Conservation (phyloP, 64 coral and sea anemone species). For the Stichodactyla mertensii region DNA sequence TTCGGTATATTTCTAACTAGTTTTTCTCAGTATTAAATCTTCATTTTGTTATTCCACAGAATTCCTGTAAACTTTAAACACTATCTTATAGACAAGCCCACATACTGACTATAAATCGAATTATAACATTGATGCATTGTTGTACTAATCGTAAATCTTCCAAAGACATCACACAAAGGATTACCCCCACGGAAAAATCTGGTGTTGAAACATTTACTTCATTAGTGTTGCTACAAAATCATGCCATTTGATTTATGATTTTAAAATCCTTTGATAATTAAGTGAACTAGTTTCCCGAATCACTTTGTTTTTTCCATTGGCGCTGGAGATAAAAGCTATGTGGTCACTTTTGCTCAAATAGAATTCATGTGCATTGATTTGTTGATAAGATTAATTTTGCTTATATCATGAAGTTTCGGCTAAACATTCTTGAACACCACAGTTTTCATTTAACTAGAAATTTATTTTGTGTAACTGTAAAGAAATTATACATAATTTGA, state of each 20-base stretch:
- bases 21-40: neutral
- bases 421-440: neutral
- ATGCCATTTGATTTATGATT: neutral
- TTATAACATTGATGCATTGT: neutral
- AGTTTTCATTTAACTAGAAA: neutral
- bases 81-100: neutral
- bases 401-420: neutral
- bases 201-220: neutral
- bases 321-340: neutral
- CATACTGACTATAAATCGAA: conserved; percentile 22
- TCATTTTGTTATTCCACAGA: neutral
- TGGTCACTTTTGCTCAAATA: neutral
- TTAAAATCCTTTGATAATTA: neutral
- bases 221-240: neutral
- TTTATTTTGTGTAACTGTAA: neutral
- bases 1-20: neutral
- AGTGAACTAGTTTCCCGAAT: neutral
- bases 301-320: neutral
- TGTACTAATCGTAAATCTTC: conserved; percentile 23
- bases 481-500: neutral
- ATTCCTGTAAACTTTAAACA: neutral
- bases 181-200: neutral
- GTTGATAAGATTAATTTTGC: neutral
- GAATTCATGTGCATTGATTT: neutral
- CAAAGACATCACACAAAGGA: neutral